Conservation (phyloP, 2,888 invertebrate species). For the Caenorhabditis japonica region DNA sequence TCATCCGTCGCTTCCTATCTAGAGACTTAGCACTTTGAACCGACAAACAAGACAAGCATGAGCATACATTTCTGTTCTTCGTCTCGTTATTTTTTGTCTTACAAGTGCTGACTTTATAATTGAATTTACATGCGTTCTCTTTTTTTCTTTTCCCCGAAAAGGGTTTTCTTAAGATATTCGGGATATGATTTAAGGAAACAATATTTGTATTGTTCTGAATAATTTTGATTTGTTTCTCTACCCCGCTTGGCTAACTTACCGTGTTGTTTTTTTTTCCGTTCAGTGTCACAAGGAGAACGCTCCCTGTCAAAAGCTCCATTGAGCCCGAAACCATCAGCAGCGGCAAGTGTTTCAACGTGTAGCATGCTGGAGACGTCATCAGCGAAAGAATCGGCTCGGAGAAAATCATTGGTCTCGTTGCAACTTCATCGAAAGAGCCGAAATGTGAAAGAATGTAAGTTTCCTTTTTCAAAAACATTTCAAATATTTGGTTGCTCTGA, state of each 20-base stretch:
- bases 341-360: constrained; percentile 72
- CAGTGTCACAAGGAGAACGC: constrained; percentile 69
- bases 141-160: neutral
- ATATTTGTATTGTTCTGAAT: neutral
- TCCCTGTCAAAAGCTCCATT: constrained; percentile 70
- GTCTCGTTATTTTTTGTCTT: constrained; percentile 20
- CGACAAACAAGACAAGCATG: neutral
- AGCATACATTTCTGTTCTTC: constrained; percentile 30
- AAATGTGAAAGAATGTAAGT: constrained; percentile 61
- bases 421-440: constrained; percentile 70
- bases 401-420: constrained; percentile 74
- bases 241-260: too few relatives aligned
- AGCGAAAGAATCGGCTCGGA: constrained; percentile 66
- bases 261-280: constrained; percentile 28
- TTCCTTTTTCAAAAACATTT: constrained; percentile 6
- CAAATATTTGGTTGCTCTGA: constrained; percentile 4
- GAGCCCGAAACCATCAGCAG: constrained; percentile 77
- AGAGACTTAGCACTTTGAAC: too few relatives aligned
- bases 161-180: neutral
- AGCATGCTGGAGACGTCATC: constrained; percentile 72
- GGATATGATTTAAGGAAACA: neutral
- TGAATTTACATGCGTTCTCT: constrained; percentile 38
- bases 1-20: neutral
- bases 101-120: constrained; percentile 46
- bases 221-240: too few relatives aligned